These are phyloP conservation scores for Conistra vaccinii DNA, from an alignment of 2,888 invertebrate species.

Conservation along the genomic window DNA sequence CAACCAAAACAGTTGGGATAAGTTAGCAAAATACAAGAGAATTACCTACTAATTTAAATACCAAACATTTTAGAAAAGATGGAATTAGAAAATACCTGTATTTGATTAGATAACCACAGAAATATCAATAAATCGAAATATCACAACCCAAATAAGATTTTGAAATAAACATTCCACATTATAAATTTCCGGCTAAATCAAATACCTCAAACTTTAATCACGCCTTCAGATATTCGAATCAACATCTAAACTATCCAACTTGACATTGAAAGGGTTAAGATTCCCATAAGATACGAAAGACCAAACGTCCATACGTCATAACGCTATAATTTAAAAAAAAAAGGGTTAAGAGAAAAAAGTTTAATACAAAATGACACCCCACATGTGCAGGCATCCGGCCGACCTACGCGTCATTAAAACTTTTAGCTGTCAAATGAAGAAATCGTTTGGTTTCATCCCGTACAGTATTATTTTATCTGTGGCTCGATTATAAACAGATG, in stretches of 20 bases:
- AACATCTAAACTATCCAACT: constrained; percentile 39
- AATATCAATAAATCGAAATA: background rate
- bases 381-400: constrained; percentile 74
- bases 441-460: constrained; percentile 76
- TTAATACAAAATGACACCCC: constrained; percentile 78
- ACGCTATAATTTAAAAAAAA: constrained; percentile 84
- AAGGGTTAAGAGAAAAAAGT: constrained; percentile 87
- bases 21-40: background rate
- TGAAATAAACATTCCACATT: constrained; percentile 1
- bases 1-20: background rate
- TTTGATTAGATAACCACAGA: background rate
- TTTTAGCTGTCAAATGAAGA: constrained; percentile 82
- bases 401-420: constrained; percentile 79
- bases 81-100: background rate
- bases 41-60: background rate
- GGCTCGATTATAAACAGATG: constrained; percentile 88
- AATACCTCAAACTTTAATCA: constrained; percentile 49
- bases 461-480: constrained; percentile 78
- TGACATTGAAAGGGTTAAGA: constrained; percentile 70
- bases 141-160: background rate
- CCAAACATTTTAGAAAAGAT: background rate
- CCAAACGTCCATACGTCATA: constrained; percentile 77
- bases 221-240: constrained; percentile 41
- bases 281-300: constrained; percentile 80
- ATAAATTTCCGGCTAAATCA: constrained; percentile 43